Evolutionary conservation across 1,140 invertebrate species (phyloP), one percentile per base, ranked within the genome.

Genomic region (Anthonomus grandis): DNA sequence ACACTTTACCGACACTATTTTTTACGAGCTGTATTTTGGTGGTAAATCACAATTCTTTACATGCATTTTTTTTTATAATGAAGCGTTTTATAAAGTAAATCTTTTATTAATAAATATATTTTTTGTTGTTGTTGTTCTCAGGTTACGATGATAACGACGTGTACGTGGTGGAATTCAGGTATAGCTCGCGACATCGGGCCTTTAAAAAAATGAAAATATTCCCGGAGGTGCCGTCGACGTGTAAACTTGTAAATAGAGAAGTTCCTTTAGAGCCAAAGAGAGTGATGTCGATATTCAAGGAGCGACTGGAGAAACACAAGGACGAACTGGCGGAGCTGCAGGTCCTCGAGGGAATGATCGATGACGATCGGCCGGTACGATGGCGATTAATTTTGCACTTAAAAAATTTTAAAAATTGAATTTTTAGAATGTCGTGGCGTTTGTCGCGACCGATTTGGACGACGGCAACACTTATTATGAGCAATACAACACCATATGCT

Each of bases 131-230:
- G n/a, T n/a, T n/a, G n/a, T n/a, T n/a, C n/a, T n/a, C n/a, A 81
- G 79, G 82, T 12, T 91, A 94, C 70, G 79, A 85, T 1, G 93
- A 96, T 54, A 94, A 95, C 70, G 95, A 99, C 76, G 89, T 98
- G 0, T 99, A 91, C 70, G 94, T 98, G 0, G 98, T 96, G 72
- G 96, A 99, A 76, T 95, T 92, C 12, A 81, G 95, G 9, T 98
- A 99, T 74, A 91, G 86, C 57, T 86, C 88, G 0, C 87, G 85
- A 66, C 82, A 83, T 17, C 82, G 93, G 59, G 83, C 85, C 58
- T 97, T 98, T 72, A 96, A 96, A 74, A 97, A 97, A 75, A 70
- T 74, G 39, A 97, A 97, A 77, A 84, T 89, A 57, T 95, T 92
- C 87, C 87, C 88, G 44, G 83, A 81, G 55, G 12, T 57, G 10